phyloP scores from a whole-genome alignment of 1,140 invertebrate species.

The Drosophila malerkotliana region DNA sequence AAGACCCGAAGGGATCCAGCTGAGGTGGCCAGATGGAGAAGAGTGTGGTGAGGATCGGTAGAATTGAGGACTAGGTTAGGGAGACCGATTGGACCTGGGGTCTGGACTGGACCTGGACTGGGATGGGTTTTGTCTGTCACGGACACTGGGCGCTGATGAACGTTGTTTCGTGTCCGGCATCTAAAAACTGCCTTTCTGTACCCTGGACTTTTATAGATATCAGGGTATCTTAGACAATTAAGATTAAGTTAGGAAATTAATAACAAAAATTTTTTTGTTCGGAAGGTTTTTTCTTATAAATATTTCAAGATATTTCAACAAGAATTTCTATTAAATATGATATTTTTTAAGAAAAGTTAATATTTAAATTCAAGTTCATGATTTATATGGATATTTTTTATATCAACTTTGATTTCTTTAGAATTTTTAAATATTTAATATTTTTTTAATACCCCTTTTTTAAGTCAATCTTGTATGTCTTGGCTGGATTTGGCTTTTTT shows the following conservation, averaged over 20 bases:
- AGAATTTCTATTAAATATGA: too few relatives aligned
- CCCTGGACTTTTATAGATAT: background rate
- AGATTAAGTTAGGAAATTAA: too few relatives aligned
- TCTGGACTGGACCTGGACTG: slow-evolving; percentile 21
- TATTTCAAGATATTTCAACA: too few relatives aligned
- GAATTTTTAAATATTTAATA: slow-evolving; percentile 3
- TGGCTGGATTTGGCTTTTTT: slow-evolving; percentile 18
- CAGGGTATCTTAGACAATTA: background rate
- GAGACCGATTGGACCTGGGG: slow-evolving; percentile 15
- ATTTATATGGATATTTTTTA: too few relatives aligned
- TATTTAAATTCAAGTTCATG: too few relatives aligned
- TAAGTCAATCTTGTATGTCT: background rate
- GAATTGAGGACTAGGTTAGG: slow-evolving; percentile 20
- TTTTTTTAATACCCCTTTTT: background rate
- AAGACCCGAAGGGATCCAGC: slow-evolving; percentile 30
- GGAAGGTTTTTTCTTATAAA: too few relatives aligned
- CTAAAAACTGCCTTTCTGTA: slow-evolving; percentile 17
- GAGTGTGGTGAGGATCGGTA: background rate
- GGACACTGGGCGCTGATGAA: slow-evolving; percentile 65
- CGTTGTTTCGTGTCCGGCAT: slow-evolving; percentile 75
- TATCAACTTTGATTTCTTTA: too few relatives aligned
- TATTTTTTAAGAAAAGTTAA: too few relatives aligned
- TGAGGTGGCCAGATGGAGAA: slow-evolving; percentile 15
- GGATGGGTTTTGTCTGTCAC: slow-evolving; percentile 51
- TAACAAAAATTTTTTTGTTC: too few relatives aligned